Percentiles rank a stretch among this genome's conserved stretches.
Evolutionary conservation across 2,888 invertebrate species (phyloP).

Genomic region (Tryphoninae sp.): DNA sequence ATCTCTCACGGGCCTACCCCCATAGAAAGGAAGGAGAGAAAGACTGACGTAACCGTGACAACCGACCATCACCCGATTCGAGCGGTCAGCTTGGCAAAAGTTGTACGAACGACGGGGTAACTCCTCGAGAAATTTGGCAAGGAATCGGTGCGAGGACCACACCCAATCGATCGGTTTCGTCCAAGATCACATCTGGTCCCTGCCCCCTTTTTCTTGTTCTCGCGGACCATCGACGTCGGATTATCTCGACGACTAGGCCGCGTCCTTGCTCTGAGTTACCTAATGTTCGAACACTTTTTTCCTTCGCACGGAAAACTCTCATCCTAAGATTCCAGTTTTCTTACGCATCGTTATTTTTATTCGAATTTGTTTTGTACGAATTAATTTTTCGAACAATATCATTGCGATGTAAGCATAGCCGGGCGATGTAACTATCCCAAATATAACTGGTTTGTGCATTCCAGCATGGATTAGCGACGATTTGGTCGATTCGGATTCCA

Average conservation of each 20-base stretch:
- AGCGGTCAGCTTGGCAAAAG: slow-evolving; percentile 45
- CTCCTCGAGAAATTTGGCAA: slow-evolving; percentile 74
- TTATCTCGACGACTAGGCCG: slow-evolving; percentile 48
- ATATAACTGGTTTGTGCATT: slow-evolving; percentile 26
- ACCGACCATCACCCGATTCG: slow-evolving; percentile 55
- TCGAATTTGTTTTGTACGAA: neutral
- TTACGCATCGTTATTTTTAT: too few species aligned
- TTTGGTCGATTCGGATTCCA: slow-evolving; percentile 56
- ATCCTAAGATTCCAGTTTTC: slow-evolving; percentile 15
- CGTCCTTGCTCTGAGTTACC: slow-evolving; percentile 58
- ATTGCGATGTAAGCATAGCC: neutral
- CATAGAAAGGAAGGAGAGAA: slow-evolving; percentile 25
- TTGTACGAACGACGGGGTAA: slow-evolving; percentile 44
- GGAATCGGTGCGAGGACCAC: slow-evolving; percentile 73
- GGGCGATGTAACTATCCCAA: neutral
- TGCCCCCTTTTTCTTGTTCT: slow-evolving; percentile 5
- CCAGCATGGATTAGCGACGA: slow-evolving; percentile 16
- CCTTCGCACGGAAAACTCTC: neutral
- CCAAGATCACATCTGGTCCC: neutral
- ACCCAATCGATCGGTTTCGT: slow-evolving; percentile 67
- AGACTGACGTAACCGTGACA: slow-evolving; percentile 61
- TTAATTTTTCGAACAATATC: neutral
- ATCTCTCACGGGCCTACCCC: slow-evolving; percentile 40
- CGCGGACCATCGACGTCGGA: slow-evolving; percentile 18
- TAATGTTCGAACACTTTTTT: slow-evolving; percentile 7